phyloP scores from a whole-genome alignment of 64 coral and sea anemone species.

The Actinia equina region DNA sequence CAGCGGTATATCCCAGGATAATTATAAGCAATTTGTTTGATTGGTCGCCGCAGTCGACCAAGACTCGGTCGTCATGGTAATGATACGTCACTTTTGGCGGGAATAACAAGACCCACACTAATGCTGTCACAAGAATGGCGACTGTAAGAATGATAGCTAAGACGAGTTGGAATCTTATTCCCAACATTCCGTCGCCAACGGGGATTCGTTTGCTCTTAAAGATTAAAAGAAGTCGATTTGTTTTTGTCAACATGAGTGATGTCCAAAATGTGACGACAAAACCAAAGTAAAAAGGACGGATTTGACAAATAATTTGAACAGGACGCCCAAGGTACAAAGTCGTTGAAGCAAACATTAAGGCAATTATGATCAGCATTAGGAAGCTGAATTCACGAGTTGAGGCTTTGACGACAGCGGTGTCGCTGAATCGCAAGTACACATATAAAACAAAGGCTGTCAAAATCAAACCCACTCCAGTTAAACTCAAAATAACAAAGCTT shows the following conservation, averaged over 20 bases:
- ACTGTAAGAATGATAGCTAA: constrained; percentile 57
- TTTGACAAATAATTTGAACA: constrained; percentile 39
- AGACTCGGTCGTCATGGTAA: constrained; percentile 45
- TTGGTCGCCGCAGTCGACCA: constrained; percentile 66
- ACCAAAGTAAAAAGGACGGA: constrained; percentile 56
- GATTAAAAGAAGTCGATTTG: constrained; percentile 65
- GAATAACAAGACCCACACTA: constrained; percentile 50
- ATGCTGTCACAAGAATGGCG: background rate
- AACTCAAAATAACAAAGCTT: constrained; percentile 38
- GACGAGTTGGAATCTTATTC: constrained; percentile 70
- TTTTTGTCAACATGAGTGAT: constrained; percentile 87
- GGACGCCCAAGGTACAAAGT: constrained; percentile 49
- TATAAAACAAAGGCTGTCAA: constrained; percentile 44
- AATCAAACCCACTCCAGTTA: constrained; percentile 48
- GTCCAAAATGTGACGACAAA: constrained; percentile 84
- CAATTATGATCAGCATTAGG: constrained; percentile 51
- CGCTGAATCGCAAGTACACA: constrained; percentile 42
- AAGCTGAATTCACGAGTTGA: constrained; percentile 77
- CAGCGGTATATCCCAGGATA: constrained; percentile 81
- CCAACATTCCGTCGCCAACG: constrained; percentile 28
- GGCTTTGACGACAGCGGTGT: constrained; percentile 80
- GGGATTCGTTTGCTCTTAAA: constrained; percentile 70
- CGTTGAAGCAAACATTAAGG: constrained; percentile 57
- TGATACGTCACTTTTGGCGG: constrained; percentile 61
- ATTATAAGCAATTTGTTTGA: constrained; percentile 63